Percentiles rank a stretch among this genome's conserved stretches.
Conservation (phyloP, 1,140 invertebrate genomes). For the Aphelinus certus region DNA sequence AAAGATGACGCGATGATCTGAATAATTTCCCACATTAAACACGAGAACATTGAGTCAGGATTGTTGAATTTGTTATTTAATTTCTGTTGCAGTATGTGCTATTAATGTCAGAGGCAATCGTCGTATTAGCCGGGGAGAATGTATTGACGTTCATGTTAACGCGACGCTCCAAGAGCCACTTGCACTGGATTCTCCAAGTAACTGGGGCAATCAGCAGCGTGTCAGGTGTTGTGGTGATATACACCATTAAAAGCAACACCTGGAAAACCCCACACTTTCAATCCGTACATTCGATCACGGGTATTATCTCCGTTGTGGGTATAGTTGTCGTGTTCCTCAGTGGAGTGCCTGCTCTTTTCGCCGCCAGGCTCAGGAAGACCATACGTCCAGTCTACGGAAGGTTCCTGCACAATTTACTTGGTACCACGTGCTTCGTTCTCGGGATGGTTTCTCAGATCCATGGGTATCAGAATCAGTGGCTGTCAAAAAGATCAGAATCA, state of each 20-base stretch:
- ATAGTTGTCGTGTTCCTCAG: conserved; percentile 42
- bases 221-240: conserved; percentile 47
- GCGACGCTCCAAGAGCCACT: conserved; percentile 47
- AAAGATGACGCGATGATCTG: too few relatives aligned
- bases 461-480: conserved; percentile 46
- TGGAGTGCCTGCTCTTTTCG: conserved; percentile 50
- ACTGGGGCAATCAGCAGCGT: conserved; percentile 48
- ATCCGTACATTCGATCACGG: conserved; percentile 48
- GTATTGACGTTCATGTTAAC: conserved; percentile 45
- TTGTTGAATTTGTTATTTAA: too few relatives aligned
- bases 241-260: conserved; percentile 4
- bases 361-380: conserved; percentile 44
- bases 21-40: too few relatives aligned
- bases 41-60: too few relatives aligned
- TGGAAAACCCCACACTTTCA: conserved; percentile 42
- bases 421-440: conserved; percentile 49
- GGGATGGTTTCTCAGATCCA: conserved; percentile 52
- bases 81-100: conserved; percentile 53
- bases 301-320: conserved; percentile 48
- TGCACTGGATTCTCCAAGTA: conserved; percentile 57
- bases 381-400: conserved; percentile 51
- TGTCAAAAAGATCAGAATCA: conserved; percentile 24
- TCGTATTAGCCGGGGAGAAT: conserved; percentile 47
- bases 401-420: conserved; percentile 55
- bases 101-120: conserved; percentile 57